Evolutionary conservation across 2,113 vertebrate genomes (phyloP).

Genomic region (Globicephala melas): DNA sequence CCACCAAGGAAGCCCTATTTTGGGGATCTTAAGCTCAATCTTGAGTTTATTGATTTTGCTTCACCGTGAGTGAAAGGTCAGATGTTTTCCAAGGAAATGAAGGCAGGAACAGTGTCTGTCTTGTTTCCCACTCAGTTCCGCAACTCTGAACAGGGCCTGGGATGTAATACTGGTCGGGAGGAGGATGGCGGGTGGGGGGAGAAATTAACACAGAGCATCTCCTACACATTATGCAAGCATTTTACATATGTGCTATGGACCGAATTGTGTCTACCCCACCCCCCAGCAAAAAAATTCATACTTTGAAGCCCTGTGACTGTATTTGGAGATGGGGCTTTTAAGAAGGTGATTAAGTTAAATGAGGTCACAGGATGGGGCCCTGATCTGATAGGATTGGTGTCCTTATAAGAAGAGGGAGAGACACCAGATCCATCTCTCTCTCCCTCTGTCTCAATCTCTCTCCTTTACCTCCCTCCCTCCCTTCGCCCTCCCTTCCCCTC

Average conservation of each 20-base stretch:
- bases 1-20: too few species aligned
- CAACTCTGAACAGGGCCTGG: background rate
- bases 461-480: rapidly evolving
- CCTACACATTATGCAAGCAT: background rate
- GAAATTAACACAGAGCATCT: background rate
- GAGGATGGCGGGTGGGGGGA: too few species aligned
- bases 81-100: background rate
- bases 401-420: background rate
- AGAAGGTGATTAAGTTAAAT: background rate
- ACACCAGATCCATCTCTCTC: background rate
- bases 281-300: background rate
- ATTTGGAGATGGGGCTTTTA: background rate
- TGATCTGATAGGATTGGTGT: background rate
- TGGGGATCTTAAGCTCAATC: background rate
- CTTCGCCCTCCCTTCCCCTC: background rate
- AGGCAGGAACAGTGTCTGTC: background rate
- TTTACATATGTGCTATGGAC: background rate
- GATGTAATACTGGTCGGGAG: background rate
- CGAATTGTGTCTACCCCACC: background rate
- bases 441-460: rapidly evolving
- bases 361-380: background rate
- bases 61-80: background rate
- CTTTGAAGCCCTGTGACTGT: background rate
- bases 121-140: background rate
- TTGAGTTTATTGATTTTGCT: background rate